Percentiles rank a stretch among this genome's conserved stretches.
Evolutionary conservation across 2,888 invertebrate species (phyloP).

Genomic region (Pandemis corylana): DNA sequence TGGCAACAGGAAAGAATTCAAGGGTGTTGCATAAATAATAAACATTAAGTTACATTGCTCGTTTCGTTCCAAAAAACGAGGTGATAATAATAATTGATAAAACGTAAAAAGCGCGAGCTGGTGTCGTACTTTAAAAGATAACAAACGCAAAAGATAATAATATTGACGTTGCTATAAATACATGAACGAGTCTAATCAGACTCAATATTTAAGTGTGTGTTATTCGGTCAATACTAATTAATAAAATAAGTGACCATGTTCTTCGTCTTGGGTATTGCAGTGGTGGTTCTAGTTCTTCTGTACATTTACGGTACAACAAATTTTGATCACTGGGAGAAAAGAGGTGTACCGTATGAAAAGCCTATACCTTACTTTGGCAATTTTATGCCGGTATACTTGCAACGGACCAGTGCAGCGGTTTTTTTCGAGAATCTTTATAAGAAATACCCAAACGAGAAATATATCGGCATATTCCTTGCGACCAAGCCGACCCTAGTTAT

Average conservation of each 20-base stretch:
- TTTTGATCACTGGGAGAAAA: slow-evolving; percentile 31
- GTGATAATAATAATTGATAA: neutral
- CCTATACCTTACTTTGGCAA: slow-evolving; percentile 30
- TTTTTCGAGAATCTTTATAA: slow-evolving; percentile 18
- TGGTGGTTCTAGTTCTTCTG: neutral
- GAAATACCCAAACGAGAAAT: slow-evolving; percentile 22
- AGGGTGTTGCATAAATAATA: no score
- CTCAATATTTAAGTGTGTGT: neutral
- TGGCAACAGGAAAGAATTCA: no score
- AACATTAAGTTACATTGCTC: no score
- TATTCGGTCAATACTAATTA: neutral
- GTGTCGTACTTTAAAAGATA: neutral
- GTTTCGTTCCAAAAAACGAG: no score
- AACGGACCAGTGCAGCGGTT: neutral
- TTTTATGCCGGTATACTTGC: neutral
- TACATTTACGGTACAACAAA: neutral
- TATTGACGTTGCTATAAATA: neutral
- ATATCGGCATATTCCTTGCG: slow-evolving; percentile 14
- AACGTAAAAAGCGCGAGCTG: neutral
- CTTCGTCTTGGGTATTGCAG: neutral
- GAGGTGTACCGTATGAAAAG: slow-evolving; percentile 21
- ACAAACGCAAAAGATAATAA: neutral
- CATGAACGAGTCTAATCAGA: neutral
- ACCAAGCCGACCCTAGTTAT: slow-evolving; percentile 10
- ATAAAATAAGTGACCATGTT: neutral